phyloP scores from a whole-genome alignment of 1,140 invertebrate genomes.

The Bathynomus jamesi region DNA sequence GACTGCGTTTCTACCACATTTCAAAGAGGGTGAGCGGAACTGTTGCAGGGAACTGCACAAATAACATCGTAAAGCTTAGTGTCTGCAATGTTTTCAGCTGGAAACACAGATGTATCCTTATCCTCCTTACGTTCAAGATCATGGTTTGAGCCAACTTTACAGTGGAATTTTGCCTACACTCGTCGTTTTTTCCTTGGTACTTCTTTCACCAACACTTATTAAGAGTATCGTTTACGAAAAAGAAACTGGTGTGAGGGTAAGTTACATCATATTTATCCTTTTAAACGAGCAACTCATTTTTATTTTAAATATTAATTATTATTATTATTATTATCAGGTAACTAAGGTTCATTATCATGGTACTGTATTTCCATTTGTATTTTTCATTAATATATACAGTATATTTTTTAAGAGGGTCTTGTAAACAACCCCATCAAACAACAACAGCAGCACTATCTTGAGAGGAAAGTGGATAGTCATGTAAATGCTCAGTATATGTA shows the following conservation, averaged over 20 bases:
- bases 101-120: constrained; percentile 35
- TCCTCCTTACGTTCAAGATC: constrained; percentile 30
- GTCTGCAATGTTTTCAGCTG: constrained; percentile 17
- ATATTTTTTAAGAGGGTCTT: no score
- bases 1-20: background rate
- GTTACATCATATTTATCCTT: constrained; percentile 6
- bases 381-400: no score
- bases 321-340: no score
- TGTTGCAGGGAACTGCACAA: no score
- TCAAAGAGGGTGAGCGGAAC: background rate
- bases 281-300: no score
- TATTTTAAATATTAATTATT: no score
- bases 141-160: constrained; percentile 45
- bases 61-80: background rate
- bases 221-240: constrained; percentile 56
- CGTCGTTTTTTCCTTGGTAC: constrained; percentile 47
- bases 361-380: no score
- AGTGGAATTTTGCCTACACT: constrained; percentile 47
- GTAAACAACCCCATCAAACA: no score
- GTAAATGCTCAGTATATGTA: no score
- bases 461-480: no score
- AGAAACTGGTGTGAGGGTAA: constrained; percentile 48
- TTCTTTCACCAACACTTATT: constrained; percentile 49
- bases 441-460: no score
- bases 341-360: no score